Conservation (phyloP, 2,113 vertebrate species). For the Morone chrysops region DNA sequence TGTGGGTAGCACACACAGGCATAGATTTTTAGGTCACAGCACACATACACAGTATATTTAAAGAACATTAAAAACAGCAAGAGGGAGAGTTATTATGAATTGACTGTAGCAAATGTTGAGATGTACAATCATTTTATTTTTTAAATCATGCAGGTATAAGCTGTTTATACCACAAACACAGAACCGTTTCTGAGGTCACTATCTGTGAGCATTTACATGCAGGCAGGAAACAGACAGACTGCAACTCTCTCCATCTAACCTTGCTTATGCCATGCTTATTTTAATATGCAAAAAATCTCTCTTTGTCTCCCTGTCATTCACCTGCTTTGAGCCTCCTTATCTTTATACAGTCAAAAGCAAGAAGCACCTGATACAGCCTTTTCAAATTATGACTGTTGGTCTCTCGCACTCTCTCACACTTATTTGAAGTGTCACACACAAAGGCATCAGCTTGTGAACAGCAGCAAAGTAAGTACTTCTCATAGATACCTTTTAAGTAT, state of each 20-base stretch:
- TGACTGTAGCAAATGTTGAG: slow-evolving; percentile 1
- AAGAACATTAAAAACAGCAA: not conserved
- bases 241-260: not conserved
- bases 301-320: slow-evolving; percentile 11
- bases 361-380: slow-evolving; percentile 34
- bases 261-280: not conserved
- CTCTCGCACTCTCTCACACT: slow-evolving; percentile 22
- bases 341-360: slow-evolving; percentile 37
- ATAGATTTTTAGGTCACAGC: slow-evolving; percentile 69
- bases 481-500: slow-evolving; percentile 5
- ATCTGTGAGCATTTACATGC: slow-evolving; percentile 13
- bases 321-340: slow-evolving; percentile 44
- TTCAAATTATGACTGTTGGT: slow-evolving; percentile 28
- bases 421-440: slow-evolving; percentile 49
- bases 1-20: slow-evolving; percentile 53
- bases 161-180: not conserved
- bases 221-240: slow-evolving; percentile 18
- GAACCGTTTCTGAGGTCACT: not conserved
- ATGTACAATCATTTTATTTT: not conserved
- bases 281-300: slow-evolving; percentile 35
- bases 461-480: slow-evolving; percentile 51
- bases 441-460: slow-evolving; percentile 43
- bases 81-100: not conserved
- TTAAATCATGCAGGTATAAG: not conserved
- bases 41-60: slow-evolving; percentile 11